Evolutionary conservation across 2,888 invertebrate species (phyloP).

Genomic region (Mycogona germanica): DNA sequence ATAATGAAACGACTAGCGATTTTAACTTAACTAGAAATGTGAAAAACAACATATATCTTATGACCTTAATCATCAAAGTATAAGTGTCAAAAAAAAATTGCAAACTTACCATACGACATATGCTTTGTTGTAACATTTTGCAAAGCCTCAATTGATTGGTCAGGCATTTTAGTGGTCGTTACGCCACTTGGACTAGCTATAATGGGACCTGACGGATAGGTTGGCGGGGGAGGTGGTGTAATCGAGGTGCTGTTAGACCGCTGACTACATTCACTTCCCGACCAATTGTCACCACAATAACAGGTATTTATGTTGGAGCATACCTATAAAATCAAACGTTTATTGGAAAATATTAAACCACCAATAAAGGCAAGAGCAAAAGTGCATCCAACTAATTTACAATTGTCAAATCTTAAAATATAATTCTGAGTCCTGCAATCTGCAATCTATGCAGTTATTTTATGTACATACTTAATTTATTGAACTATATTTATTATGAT

Average conservation of each 20-base stretch:
- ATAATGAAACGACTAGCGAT: no score
- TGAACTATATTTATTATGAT: no score
- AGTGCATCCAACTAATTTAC: no score
- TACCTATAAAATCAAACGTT: constrained; percentile 52
- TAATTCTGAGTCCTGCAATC: no score
- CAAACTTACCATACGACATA: constrained; percentile 25
- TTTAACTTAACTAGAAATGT: no score
- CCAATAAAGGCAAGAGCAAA: not conserved
- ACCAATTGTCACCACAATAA: constrained; percentile 79
- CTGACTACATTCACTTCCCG: constrained; percentile 74
- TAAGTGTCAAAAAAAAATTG: not conserved
- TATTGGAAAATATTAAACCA: no score
- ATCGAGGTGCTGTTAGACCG: constrained; percentile 39
- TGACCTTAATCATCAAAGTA: not conserved
- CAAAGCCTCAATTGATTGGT: not conserved
- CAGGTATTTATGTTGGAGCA: constrained; percentile 90
- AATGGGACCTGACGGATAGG: constrained; percentile 18
- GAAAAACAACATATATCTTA: no score
- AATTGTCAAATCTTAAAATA: not conserved
- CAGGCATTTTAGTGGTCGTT: constrained; percentile 3
- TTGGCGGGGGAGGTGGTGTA: constrained; percentile 2
- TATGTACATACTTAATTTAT: no score
- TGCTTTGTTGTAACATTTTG: constrained; percentile 23
- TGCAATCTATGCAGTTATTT: no score
- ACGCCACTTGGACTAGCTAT: no score